A percentile compares a stretch with the other conserved stretches of the same genome.
phyloP scores from a whole-genome alignment of 2,113 vertebrate genomes.

The Oreocharis arfaki region DNA sequence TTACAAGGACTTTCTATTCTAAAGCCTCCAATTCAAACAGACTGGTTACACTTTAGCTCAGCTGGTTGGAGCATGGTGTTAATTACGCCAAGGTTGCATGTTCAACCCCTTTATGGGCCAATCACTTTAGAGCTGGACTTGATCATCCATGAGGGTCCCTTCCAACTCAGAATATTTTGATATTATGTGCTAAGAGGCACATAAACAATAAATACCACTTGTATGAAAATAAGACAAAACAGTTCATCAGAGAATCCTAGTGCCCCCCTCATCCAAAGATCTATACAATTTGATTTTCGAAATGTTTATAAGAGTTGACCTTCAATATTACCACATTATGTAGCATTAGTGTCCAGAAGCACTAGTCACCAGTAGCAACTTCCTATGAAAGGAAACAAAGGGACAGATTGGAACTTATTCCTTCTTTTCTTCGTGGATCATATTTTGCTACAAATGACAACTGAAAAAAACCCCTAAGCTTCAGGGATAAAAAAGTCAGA shows the following conservation, averaged over 20 bases:
- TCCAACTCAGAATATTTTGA: neutral
- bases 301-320: neutral
- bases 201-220: neutral
- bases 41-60: neutral
- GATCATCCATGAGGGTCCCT: neutral
- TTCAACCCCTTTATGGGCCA: neutral
- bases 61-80: neutral
- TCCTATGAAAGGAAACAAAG: neutral
- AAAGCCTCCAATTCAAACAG: neutral
- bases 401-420: neutral
- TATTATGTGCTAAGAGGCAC: neutral
- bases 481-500: neutral
- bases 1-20: neutral
- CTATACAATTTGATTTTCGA: neutral
- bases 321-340: neutral
- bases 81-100: rapidly evolving
- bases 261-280: neutral
- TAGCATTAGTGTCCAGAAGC: neutral
- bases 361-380: neutral
- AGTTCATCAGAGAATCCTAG: neutral
- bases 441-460: neutral
- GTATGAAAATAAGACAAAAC: neutral
- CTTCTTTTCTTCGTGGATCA: neutral
- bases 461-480: neutral
- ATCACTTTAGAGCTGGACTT: neutral